Evolutionary conservation across 2,888 invertebrate species (phyloP).

Genomic region (Napeogenes inachia): DNA sequence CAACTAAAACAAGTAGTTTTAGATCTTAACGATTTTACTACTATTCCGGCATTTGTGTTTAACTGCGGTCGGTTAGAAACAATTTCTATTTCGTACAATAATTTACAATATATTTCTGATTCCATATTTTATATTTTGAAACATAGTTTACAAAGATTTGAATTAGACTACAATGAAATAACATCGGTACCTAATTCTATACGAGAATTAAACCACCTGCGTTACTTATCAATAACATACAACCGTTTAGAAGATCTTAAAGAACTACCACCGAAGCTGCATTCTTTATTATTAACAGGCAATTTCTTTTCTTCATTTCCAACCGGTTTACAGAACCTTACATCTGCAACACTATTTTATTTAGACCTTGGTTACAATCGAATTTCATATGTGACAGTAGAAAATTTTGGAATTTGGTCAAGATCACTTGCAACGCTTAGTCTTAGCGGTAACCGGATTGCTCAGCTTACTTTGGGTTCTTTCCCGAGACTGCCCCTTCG

Average conservation of each 20-base stretch:
- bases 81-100: slow-evolving; percentile 86
- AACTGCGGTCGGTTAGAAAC: slow-evolving; percentile 81
- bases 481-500: slow-evolving; percentile 84
- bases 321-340: slow-evolving; percentile 77
- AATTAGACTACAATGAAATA: slow-evolving; percentile 85
- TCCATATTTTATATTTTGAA: slow-evolving; percentile 82
- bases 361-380: slow-evolving; percentile 90
- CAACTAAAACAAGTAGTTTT: slow-evolving; percentile 84
- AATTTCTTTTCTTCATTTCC: slow-evolving; percentile 84
- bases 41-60: slow-evolving; percentile 80
- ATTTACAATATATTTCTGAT: slow-evolving; percentile 79
- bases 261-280: slow-evolving; percentile 78
- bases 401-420: slow-evolving; percentile 85
- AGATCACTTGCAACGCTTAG: slow-evolving; percentile 83
- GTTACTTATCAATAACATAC: slow-evolving; percentile 86
- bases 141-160: slow-evolving; percentile 83
- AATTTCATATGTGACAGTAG: slow-evolving; percentile 80
- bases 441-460: slow-evolving; percentile 86
- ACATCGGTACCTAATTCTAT: slow-evolving; percentile 79
- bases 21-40: slow-evolving; percentile 84
- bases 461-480: slow-evolving; percentile 78
- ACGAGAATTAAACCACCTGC: slow-evolving; percentile 76
- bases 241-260: slow-evolving; percentile 79
- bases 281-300: slow-evolving; percentile 84
- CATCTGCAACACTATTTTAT: slow-evolving; percentile 78